Percentiles rank a stretch among this genome's conserved stretches.
Evolutionary conservation across 2,113 vertebrate genomes (phyloP).

Genomic region (Corapipo altera): DNA sequence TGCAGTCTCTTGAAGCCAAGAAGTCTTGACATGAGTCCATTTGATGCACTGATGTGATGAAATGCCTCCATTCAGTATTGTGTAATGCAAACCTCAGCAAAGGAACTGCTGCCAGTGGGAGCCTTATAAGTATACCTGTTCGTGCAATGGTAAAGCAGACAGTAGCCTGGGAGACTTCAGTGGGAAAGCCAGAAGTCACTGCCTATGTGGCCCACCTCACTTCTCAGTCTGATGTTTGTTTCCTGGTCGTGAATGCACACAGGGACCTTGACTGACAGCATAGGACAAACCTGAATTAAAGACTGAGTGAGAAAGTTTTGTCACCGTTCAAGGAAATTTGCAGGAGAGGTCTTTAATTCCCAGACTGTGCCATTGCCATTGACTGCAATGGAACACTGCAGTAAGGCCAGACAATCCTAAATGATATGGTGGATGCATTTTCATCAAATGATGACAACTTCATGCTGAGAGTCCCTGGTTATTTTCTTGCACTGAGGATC

Average conservation of each 20-base stretch:
- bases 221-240: not conserved
- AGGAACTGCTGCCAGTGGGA: not conserved
- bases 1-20: not conserved
- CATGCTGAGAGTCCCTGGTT: not conserved
- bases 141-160: not conserved
- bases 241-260: not conserved
- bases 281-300: not conserved
- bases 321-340: not conserved
- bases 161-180: not conserved
- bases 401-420: not conserved
- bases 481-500: not conserved
- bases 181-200: not conserved
- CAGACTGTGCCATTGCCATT: not conserved
- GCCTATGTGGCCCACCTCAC: not conserved
- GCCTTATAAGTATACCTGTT: not conserved
- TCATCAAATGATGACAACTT: not conserved
- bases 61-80: not conserved
- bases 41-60: not conserved
- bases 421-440: not conserved
- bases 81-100: not conserved
- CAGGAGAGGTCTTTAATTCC: not conserved
- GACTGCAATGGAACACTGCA: not conserved
- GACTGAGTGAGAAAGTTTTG: not conserved
- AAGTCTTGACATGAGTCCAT: not conserved
- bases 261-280: not conserved